Conservation (phyloP, 1,140 invertebrate genomes). For the Rhizoglyphus robini region DNA sequence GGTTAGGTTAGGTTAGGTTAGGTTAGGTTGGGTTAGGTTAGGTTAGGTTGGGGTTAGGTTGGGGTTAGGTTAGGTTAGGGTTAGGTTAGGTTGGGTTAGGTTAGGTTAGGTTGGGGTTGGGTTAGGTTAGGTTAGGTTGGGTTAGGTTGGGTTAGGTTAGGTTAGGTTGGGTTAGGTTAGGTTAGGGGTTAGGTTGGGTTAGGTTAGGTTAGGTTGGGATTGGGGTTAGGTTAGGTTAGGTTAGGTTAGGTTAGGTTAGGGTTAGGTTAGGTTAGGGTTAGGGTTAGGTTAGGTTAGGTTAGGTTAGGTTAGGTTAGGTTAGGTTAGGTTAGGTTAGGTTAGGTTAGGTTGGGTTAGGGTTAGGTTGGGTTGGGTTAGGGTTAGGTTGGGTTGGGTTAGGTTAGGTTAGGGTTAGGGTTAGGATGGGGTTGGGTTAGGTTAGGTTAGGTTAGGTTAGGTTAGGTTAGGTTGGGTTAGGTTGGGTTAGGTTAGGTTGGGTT, state of each 20-base stretch:
- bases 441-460: constrained; percentile 21
- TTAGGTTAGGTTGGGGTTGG: constrained; percentile 25
- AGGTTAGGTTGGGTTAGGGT: constrained; percentile 28
- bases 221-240: no score
- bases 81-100: constrained; percentile 26
- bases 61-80: no score
- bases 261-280: no score
- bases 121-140: no score
- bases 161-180: constrained; percentile 29
- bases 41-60: no score
- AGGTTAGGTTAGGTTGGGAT: constrained; percentile 32
- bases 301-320: constrained; percentile 29
- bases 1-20: constrained; percentile 31
- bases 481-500: constrained; percentile 17
- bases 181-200: constrained; percentile 30
- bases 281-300: constrained; percentile 28
- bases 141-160: constrained; percentile 29
- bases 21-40: constrained; percentile 28
- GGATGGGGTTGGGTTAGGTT: no score
- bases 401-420: no score
- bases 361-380: constrained; percentile 26
- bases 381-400: constrained; percentile 27
- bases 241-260: no score
- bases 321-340: constrained; percentile 29
- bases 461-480: constrained; percentile 24